Base-by-base conservation (phyloP, 92 coral and sea anemone genomes). In the Epizoanthus fatuus region DNA sequence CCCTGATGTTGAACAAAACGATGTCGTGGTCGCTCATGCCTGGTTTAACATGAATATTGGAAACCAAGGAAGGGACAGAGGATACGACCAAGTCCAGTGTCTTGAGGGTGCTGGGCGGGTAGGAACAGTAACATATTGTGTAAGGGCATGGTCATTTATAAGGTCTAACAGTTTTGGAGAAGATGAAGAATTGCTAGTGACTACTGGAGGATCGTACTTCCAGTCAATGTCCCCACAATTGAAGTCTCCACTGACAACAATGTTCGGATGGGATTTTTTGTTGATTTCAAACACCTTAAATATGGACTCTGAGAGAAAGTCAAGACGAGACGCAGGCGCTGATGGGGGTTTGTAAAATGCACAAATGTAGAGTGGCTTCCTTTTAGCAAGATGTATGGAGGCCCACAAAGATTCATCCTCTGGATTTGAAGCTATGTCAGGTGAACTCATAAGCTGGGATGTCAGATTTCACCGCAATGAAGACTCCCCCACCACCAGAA, bases 351-450 rank as follows among this genome's bases (percentile, higher is more conserved):
- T 88, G 79, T 74, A 88, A 63, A 72, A 88, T 20, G 83, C 11
- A 64, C 85, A 76, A 3, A 86, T 32, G 32, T 75, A 39, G 22
- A 75, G 72, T 45, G 45, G 52, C 71, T 86, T 90, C 52, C 69
- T 54, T 86, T 74, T 72, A 5, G 63, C 63, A 55, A 86, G 69
- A 4, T 80, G 82, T 15, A 90, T 60, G 5, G 87, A 86, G 57
- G 65, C 93, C 87, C 93, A 90, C 19, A 85, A 4, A 62, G 77
- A 69, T 72, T 86, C 90, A 63, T 80, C 84, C 19, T 86, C 83
- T 25, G 86, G 62, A 53, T 81, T 57, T 17, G 47, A 20, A 53
- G 79, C 55, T 3, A 80, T 7, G n/a, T 58, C 80, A 6, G 54
- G 76, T 6, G n/a, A 62, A 35, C 20, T 69, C 79, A 55, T 8